Percentiles rank a stretch among this genome's conserved stretches.
These are phyloP conservation scores for Eilema griseolum DNA, from an alignment of 2,888 invertebrate species.

Conservation along the genomic window DNA sequence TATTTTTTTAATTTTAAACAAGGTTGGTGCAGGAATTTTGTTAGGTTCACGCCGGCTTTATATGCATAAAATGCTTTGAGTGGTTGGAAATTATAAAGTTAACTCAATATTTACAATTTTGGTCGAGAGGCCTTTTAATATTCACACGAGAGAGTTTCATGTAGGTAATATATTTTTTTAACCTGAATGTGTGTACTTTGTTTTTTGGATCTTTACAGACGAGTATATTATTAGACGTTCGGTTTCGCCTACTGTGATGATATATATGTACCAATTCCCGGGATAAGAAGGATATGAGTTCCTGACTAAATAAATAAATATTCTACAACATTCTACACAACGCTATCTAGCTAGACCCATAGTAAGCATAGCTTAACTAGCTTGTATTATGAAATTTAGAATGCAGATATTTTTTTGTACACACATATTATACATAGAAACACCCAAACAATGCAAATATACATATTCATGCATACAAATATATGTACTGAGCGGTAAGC, in stretches of 20 bases:
- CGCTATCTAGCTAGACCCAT: too few relatives aligned
- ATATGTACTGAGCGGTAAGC: too few relatives aligned
- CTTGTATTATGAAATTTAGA: too few relatives aligned
- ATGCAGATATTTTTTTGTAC: too few relatives aligned
- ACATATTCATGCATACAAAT: too few relatives aligned
- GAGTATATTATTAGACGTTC: background rate
- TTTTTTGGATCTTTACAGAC: background rate
- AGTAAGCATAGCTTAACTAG: too few relatives aligned
- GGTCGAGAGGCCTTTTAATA: constrained; percentile 24
- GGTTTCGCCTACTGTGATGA: background rate
- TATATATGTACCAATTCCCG: too few relatives aligned
- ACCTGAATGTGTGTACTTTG: background rate
- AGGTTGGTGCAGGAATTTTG: constrained; percentile 62
- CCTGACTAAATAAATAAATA: too few relatives aligned
- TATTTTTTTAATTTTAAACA: constrained; percentile 69
- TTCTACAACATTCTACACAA: too few relatives aligned
- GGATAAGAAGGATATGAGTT: background rate
- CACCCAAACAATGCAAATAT: too few relatives aligned
- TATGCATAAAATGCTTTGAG: constrained; percentile 56
- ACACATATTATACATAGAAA: too few relatives aligned
- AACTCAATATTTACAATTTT: constrained; percentile 40
- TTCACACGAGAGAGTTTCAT: background rate
- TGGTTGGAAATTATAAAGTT: constrained; percentile 45
- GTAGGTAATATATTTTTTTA: background rate
- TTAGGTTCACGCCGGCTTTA: constrained; percentile 54